phyloP scores from a whole-genome alignment of 1,140 invertebrate genomes.

The Meloidogyne hapla region DNA sequence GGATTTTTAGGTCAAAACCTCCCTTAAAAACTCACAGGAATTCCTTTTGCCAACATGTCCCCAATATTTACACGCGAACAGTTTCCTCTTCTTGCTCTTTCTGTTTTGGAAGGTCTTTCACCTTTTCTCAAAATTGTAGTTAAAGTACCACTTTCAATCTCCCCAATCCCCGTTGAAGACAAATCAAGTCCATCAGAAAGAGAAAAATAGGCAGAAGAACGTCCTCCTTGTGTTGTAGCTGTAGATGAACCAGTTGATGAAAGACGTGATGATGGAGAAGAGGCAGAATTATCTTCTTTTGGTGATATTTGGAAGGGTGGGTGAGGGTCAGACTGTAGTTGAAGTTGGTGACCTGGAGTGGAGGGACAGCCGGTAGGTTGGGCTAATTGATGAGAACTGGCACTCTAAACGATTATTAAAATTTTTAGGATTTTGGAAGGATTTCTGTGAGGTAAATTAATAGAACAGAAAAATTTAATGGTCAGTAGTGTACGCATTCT shows the following conservation, averaged over 20 bases:
- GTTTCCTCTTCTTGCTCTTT: conserved; percentile 18
- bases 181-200: conserved; percentile 23
- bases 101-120: not conserved
- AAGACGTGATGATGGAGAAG: conserved; percentile 19
- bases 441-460: too few species aligned
- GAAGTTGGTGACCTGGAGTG: not conserved
- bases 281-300: not conserved
- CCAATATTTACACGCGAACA: conserved; percentile 64
- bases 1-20: not conserved
- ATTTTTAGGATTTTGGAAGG: not conserved
- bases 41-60: conserved; percentile 69
- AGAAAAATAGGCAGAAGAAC: conserved; percentile 34
- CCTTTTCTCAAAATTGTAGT: not conserved
- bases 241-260: conserved; percentile 27
- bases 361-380: conserved; percentile 23
- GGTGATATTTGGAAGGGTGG: not conserved
- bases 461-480: too few species aligned
- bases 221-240: conserved; percentile 30
- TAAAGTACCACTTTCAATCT: conserved; percentile 13
- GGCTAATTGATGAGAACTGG: conserved; percentile 28
- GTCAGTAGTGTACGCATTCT: too few species aligned
- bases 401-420: conserved; percentile 1
- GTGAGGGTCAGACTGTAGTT: not conserved
- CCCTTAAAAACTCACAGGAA: conserved; percentile 66
- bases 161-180: conserved; percentile 3